These are phyloP conservation scores for Oophaga sylvatica DNA, from an alignment of 2,797 vertebrate species.

Conservation along the genomic window DNA sequence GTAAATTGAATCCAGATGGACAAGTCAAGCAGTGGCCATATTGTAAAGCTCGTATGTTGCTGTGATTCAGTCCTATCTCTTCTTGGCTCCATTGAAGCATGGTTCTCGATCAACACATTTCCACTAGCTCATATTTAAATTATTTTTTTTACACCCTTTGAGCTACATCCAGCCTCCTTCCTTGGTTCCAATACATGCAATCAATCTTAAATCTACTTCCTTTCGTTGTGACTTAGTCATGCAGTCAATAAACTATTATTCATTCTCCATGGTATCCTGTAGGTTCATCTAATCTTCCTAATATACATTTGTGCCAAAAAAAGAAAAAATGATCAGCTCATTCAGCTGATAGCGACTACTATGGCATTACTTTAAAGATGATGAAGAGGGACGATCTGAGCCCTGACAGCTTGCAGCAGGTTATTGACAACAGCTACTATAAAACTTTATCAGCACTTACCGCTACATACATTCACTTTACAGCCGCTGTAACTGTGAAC, in stretches of 20 bases:
- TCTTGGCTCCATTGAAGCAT: no score
- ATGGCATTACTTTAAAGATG: background rate
- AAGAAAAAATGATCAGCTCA: background rate
- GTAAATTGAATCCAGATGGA: no score
- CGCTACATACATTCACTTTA: background rate
- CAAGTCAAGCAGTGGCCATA: no score
- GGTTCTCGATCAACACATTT: background rate
- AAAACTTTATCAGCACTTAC: background rate
- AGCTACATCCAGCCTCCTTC: background rate
- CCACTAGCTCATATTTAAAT: background rate
- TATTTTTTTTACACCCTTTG: background rate
- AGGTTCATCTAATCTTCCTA: slow-evolving; percentile 5
- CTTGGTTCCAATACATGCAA: slow-evolving; percentile 9
- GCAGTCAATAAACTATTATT: slow-evolving; percentile 25
- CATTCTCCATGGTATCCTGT: background rate
- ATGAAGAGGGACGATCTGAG: background rate
- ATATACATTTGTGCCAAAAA: slow-evolving; percentile 5
- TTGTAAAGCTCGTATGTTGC: no score
- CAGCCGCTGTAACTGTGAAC: background rate
- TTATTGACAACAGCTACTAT: slow-evolving; percentile 16
- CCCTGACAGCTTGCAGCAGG: background rate
- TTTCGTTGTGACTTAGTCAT: background rate
- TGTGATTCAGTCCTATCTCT: no score
- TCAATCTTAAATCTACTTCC: slow-evolving; percentile 3
- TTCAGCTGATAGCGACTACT: background rate